These are phyloP conservation scores for Neosalanx taihuensis DNA, from an alignment of 2,797 vertebrate species.

Conservation along the genomic window DNA sequence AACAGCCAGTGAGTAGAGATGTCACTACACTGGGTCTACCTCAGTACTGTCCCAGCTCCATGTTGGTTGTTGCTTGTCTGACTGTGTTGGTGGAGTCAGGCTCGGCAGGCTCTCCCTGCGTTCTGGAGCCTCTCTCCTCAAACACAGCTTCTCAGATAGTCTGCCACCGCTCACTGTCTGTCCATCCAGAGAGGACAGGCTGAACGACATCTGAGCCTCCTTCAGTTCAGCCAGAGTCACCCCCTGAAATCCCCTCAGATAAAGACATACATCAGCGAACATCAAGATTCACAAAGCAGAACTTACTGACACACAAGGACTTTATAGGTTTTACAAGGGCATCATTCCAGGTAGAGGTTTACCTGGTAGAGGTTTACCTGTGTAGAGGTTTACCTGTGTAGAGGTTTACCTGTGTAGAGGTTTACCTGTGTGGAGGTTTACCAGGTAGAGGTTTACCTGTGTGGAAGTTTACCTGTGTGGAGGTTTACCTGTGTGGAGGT, in stretches of 20 bases:
- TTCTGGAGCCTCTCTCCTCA: constrained; percentile 39
- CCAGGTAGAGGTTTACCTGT: no score
- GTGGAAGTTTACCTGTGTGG: no score
- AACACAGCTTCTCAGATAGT: constrained; percentile 37
- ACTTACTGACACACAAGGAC: neutral
- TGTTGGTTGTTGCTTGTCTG: constrained; percentile 28
- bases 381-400: no score
- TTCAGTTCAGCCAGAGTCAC: constrained; percentile 89
- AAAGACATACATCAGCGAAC: constrained; percentile 11
- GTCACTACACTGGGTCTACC: constrained; percentile 55
- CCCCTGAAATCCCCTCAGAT: constrained; percentile 67
- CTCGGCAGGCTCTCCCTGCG: constrained; percentile 27
- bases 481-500: no score
- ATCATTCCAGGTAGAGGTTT: no score
- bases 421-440: constrained; percentile 79
- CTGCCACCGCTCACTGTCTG: constrained; percentile 63
- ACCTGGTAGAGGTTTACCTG: no score
- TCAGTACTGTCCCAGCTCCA: constrained; percentile 68
- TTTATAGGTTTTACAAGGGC: neutral
- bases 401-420: no score
- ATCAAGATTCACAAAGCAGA: neutral
- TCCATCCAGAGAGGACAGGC: constrained; percentile 67
- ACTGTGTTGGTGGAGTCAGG: constrained; percentile 38
- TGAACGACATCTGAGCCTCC: constrained; percentile 83
- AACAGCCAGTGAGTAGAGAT: neutral